A percentile compares a stretch with the other conserved stretches of the same genome.
These are phyloP conservation scores for Dasyurus viverrinus DNA, from an alignment of 2,113 vertebrate genomes.

Conservation along the genomic window DNA sequence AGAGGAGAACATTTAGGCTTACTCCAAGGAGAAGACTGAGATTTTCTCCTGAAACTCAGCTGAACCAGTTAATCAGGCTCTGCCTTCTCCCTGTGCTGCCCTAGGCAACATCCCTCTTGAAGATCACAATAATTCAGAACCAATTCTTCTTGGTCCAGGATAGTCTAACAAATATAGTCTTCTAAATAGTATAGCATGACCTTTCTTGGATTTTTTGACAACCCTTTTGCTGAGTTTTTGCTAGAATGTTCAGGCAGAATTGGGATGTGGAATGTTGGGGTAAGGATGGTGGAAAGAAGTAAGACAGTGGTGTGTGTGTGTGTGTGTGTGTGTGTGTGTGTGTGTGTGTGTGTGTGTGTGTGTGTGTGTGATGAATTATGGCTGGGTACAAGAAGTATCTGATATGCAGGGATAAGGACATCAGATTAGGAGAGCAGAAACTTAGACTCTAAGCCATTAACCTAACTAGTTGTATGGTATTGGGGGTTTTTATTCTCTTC, in stretches of 20 bases:
- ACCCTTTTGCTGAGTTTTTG: slow-evolving; percentile 36
- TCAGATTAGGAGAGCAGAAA: background rate
- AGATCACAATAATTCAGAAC: background rate
- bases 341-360: no score
- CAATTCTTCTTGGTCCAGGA: background rate
- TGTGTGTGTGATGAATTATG: background rate
- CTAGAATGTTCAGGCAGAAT: background rate
- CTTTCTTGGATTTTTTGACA: background rate
- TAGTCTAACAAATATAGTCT: slow-evolving; percentile 33
- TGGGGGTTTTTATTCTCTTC: background rate
- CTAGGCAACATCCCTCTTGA: slow-evolving; percentile 36
- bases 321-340: background rate
- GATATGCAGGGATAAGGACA: background rate
- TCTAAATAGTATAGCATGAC: slow-evolving; percentile 6
- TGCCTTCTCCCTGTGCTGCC: slow-evolving; percentile 20
- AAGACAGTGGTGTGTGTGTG: background rate
- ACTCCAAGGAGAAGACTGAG: background rate
- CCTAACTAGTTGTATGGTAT: background rate
- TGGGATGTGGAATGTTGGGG: slow-evolving; percentile 55
- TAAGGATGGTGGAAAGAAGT: background rate
- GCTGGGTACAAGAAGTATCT: background rate
- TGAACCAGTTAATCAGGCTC: background rate
- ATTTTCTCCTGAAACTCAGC: background rate
- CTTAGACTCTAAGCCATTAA: background rate
- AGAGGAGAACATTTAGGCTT: slow-evolving; percentile 2